Percentiles rank a stretch among this genome's conserved stretches.
These are phyloP conservation scores for Salvator merianae DNA, from an alignment of 2,113 vertebrate species.

Conservation along the genomic window DNA sequence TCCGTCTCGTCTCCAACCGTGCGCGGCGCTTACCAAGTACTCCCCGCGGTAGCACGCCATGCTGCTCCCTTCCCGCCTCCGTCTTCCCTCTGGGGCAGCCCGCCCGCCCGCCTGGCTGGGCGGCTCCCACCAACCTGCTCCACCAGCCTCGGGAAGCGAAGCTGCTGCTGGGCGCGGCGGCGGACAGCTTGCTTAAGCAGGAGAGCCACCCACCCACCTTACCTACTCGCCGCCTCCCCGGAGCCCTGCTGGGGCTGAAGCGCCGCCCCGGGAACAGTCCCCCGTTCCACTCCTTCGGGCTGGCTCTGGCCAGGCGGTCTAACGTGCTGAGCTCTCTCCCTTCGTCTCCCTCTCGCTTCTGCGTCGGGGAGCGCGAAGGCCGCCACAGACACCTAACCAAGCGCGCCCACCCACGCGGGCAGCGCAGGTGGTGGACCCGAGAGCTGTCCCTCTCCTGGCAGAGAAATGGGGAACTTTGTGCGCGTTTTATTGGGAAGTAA, in stretches of 20 bases:
- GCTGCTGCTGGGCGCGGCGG: neutral
- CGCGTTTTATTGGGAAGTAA: neutral
- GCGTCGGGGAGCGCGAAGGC: neutral
- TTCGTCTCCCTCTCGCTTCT: no score
- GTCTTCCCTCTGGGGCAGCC: neutral
- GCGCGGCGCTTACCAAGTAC: slow-evolving; percentile 44
- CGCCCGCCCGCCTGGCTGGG: neutral
- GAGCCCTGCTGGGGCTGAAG: neutral
- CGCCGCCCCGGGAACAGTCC: neutral
- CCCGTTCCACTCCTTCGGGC: neutral
- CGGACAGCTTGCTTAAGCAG: neutral
- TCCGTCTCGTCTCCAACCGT: accelerated
- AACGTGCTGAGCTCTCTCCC: no score
- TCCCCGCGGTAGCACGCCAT: slow-evolving; percentile 61
- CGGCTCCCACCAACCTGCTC: slow-evolving; percentile 1
- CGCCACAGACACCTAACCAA: neutral
- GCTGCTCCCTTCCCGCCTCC: neutral
- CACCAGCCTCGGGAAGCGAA: neutral
- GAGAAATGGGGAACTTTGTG: no score
- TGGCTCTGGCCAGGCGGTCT: neutral
- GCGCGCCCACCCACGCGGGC: neutral
- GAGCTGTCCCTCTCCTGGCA: neutral
- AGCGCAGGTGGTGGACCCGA: no score
- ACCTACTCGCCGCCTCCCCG: neutral
- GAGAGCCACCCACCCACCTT: neutral